A percentile compares a stretch with the other conserved stretches of the same genome.
These are phyloP conservation scores for Cyrtodaria siliqua DNA, from an alignment of 2,888 invertebrate species.

Conservation along the genomic window DNA sequence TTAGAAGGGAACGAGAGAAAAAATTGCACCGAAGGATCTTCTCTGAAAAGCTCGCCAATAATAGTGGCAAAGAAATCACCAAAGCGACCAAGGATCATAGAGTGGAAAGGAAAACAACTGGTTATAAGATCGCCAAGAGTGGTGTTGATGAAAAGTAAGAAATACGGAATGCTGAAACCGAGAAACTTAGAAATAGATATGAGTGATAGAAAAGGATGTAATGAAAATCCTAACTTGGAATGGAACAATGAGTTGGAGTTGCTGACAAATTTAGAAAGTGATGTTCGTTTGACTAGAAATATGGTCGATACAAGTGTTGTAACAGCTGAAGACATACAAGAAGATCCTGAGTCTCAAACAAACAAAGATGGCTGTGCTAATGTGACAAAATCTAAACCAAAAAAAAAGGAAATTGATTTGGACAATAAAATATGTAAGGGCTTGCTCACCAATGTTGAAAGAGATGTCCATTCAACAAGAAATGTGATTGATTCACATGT, in stretches of 20 bases:
- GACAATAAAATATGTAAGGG: conserved; percentile 6
- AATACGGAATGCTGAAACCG: conserved; percentile 1
- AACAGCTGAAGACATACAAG: too few species aligned
- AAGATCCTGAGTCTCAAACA: too few species aligned
- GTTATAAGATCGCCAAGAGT: conserved; percentile 50
- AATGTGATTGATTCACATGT: conserved; percentile 36
- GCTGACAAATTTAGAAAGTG: conserved; percentile 35
- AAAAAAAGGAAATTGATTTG: conserved; percentile 23
- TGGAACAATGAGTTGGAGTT: conserved; percentile 35
- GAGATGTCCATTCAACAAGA: conserved; percentile 48
- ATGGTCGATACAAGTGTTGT: conserved; percentile 28
- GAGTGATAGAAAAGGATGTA: conserved; percentile 24
- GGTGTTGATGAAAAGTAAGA: conserved; percentile 20
- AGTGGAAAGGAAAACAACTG: conserved; percentile 52
- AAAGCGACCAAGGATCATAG: conserved; percentile 35
- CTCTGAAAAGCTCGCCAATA: too few species aligned
- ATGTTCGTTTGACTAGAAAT: conserved; percentile 50
- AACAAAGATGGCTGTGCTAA: background rate
- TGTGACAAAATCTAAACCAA: background rate
- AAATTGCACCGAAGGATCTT: too few species aligned
- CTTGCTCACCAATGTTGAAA: conserved; percentile 37
- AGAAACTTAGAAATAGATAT: conserved; percentile 28
- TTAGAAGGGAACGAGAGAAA: too few species aligned
- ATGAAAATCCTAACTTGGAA: background rate
- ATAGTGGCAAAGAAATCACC: too few species aligned